Percentiles rank a stretch among this genome's conserved stretches.
phyloP scores from a whole-genome alignment of 1,140 invertebrate genomes.

The Drosophila watanabei region DNA sequence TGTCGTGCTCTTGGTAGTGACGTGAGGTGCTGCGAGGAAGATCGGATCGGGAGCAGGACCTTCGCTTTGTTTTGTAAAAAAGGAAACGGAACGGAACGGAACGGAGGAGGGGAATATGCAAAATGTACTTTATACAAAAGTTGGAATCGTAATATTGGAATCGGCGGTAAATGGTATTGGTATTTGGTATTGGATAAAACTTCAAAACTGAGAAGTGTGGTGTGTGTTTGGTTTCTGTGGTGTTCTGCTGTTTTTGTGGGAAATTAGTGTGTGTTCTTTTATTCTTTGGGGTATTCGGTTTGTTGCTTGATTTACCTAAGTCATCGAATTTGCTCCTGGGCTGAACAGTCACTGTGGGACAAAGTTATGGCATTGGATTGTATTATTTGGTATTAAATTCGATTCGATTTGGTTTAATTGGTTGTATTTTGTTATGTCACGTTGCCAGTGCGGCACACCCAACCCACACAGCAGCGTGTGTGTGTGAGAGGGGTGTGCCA shows the following conservation, averaged over 20 bases:
- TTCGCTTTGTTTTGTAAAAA: slow-evolving; percentile 51
- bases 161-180: slow-evolving; percentile 15
- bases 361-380: slow-evolving; percentile 81
- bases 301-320: slow-evolving; percentile 88
- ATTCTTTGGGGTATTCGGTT: slow-evolving; percentile 34
- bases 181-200: slow-evolving; percentile 44
- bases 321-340: slow-evolving; percentile 91
- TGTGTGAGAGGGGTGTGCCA: slow-evolving; percentile 19
- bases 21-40: slow-evolving; percentile 37
- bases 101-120: slow-evolving; percentile 38
- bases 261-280: slow-evolving; percentile 37
- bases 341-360: slow-evolving; percentile 89
- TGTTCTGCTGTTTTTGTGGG: slow-evolving; percentile 27
- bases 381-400: slow-evolving; percentile 75
- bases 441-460: slow-evolving; percentile 24
- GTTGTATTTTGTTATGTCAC: slow-evolving; percentile 54
- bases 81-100: slow-evolving; percentile 24
- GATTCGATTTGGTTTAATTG: slow-evolving; percentile 52
- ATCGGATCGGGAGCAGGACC: slow-evolving; percentile 32
- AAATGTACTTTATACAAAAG: slow-evolving; percentile 67
- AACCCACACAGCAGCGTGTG: slow-evolving; percentile 10
- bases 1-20: slow-evolving; percentile 54
- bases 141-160: slow-evolving; percentile 50
- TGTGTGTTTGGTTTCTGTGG: slow-evolving; percentile 30
- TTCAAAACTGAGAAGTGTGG: slow-evolving; percentile 65